Evolutionary conservation across 2,888 invertebrate species (phyloP).

Genomic region (Acronicta aceris): DNA sequence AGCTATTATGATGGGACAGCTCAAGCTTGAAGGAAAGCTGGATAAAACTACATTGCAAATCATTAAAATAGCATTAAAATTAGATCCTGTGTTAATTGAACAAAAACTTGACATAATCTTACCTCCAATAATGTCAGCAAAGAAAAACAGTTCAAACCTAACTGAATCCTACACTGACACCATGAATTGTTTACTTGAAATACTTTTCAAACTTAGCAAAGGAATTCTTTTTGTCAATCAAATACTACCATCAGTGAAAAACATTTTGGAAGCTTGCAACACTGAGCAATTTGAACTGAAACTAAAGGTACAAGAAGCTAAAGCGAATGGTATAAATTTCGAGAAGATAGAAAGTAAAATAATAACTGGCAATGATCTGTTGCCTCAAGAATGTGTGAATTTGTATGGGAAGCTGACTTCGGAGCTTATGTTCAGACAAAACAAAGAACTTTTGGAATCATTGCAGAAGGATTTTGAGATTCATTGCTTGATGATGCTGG

Average conservation of each 20-base stretch:
- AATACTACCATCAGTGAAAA: conserved; percentile 78
- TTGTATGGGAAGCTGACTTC: conserved; percentile 80
- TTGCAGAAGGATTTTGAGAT: conserved; percentile 80
- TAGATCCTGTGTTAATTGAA: conserved; percentile 83
- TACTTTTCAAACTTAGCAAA: conserved; percentile 81
- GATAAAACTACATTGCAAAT: conserved; percentile 78
- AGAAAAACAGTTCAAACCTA: conserved; percentile 68
- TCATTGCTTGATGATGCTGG: conserved; percentile 75
- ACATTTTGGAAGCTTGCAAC: conserved; percentile 73
- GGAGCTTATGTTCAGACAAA: conserved; percentile 84
- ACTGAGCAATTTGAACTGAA: conserved; percentile 76
- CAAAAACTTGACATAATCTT: conserved; percentile 76
- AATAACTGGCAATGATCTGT: conserved; percentile 74
- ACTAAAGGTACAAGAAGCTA: conserved; percentile 64
- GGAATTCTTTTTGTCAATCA: conserved; percentile 77
- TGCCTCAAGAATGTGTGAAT: conserved; percentile 76
- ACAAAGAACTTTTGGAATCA: conserved; percentile 75
- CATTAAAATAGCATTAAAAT: conserved; percentile 75
- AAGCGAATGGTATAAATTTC: conserved; percentile 57
- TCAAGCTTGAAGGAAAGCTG: conserved; percentile 78
- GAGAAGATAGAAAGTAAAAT: conserved; percentile 74
- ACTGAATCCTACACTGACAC: conserved; percentile 73
- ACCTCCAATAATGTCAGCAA: conserved; percentile 77
- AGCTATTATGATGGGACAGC: conserved; percentile 75
- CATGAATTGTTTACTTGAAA: conserved; percentile 79